Percentiles rank a stretch among this genome's conserved stretches.
These are phyloP conservation scores for Cirrhinus mrigala DNA, from an alignment of 2,797 vertebrate species.

Conservation along the genomic window DNA sequence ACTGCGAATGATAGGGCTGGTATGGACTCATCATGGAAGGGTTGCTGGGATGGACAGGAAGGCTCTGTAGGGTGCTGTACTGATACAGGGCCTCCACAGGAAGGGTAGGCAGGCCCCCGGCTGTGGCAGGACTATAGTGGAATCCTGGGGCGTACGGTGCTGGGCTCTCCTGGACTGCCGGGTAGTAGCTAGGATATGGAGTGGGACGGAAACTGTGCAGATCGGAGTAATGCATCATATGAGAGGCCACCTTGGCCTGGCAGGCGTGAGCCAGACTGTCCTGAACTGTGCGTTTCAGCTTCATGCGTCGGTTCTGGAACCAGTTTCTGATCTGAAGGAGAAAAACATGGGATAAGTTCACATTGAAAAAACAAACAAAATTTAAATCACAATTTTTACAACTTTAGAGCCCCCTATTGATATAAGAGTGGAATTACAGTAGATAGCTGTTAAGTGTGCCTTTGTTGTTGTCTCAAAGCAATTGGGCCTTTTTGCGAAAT, in stretches of 20 bases:
- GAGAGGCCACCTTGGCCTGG: slow-evolving; percentile 75
- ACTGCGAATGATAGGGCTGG: slow-evolving; percentile 71
- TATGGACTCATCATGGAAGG: slow-evolving; percentile 66
- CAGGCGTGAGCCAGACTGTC: slow-evolving; percentile 80
- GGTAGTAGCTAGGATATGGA: slow-evolving; percentile 71
- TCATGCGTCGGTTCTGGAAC: slow-evolving; percentile 86
- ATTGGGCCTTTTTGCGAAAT: neutral
- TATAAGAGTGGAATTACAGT: neutral
- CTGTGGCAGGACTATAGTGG: slow-evolving; percentile 66
- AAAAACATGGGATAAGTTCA: neutral
- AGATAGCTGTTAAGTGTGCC: neutral
- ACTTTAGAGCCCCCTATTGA: neutral
- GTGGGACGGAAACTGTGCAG: slow-evolving; percentile 73
- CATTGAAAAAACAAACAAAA: no score
- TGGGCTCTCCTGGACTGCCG: slow-evolving; percentile 57
- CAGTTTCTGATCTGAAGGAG: slow-evolving; percentile 80
- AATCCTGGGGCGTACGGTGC: slow-evolving; percentile 65
- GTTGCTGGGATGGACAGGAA: slow-evolving; percentile 66
- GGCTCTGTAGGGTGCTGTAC: slow-evolving; percentile 69
- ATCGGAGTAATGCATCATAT: slow-evolving; percentile 77
- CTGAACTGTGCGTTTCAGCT: slow-evolving; percentile 82
- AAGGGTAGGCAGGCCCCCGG: slow-evolving; percentile 48
- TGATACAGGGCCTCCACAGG: slow-evolving; percentile 75
- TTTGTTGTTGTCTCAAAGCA: neutral
- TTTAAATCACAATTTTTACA: neutral